Evolutionary conservation across 2,888 invertebrate genomes (phyloP), one percentile per base, ranked within the genome.

Genomic region (Agrochola circellaris): DNA sequence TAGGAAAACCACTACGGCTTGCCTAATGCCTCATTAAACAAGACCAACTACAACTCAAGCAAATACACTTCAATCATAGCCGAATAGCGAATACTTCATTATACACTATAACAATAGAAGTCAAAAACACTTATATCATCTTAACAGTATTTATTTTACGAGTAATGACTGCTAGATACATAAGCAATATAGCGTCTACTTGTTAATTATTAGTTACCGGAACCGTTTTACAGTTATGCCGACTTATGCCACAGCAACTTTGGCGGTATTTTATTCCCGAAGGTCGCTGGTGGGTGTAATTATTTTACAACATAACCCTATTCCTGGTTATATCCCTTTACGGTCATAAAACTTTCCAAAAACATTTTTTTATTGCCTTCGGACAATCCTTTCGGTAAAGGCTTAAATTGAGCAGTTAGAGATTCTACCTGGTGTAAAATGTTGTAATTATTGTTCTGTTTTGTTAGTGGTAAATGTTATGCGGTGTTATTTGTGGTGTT

Each of bases 261-360:
- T 88, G 92, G 89, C 92, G 92, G 91, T 87, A 72, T 88, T 85
- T 93, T 93, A 93, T 87, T 89, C 81, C 77, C 83, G 82, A 89
- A 88, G 79, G 86, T 82, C 80, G 74, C 73, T 89, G 77, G 86
- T 82, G 79, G 73, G 71, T 89, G 92, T 93, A 93, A 95, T 95
- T 93, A 92, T 93, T 95, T 95, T 94, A 95, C 92, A 89, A 91
- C 91, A 86, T 87, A 82, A 89, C 89, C 91, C 93, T 88, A 87
- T 82, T 79, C n/a, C 73, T 74, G 84, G 45, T 38, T 23, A 42
- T 92, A 95, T 92, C 95, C 94, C 94, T 95, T 95, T 93, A 90
- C 91, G 87, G 93, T 88, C 92, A 93, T 96, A 96, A 95, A 96
- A 95, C 95, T 96, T 96, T 96, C 95, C 88, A 91, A 89, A 92